phyloP scores from a whole-genome alignment of 2,888 invertebrate species.

The Elegia similella region DNA sequence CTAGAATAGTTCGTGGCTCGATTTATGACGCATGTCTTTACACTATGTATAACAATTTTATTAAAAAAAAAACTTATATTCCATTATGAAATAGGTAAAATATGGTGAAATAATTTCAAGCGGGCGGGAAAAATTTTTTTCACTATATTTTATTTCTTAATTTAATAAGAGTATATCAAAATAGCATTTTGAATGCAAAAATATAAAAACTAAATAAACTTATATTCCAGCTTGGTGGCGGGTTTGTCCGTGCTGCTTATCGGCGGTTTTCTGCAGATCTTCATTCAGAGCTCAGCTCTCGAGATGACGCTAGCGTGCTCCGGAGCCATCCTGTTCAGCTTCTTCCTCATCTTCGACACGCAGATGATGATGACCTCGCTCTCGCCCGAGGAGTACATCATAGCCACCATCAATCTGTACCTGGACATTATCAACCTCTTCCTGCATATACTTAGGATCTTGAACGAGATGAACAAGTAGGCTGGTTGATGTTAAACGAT shows the following conservation, averaged over 20 bases:
- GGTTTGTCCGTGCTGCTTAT: conserved; percentile 85
- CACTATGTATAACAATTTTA: too few species aligned
- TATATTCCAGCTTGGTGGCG: conserved; percentile 81
- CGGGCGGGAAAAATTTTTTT: too few species aligned
- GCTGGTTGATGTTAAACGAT: neutral
- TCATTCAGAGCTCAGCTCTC: conserved; percentile 86
- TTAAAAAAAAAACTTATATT: conserved; percentile 21
- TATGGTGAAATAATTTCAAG: too few species aligned
- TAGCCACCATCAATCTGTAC: conserved; percentile 92
- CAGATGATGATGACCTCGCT: conserved; percentile 90
- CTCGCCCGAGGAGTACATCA: conserved; percentile 93
- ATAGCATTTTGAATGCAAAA: neutral
- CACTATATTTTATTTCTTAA: too few species aligned
- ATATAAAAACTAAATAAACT: neutral
- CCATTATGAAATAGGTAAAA: too few species aligned
- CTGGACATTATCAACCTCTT: conserved; percentile 94
- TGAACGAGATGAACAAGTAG: conserved; percentile 83
- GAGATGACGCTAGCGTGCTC: conserved; percentile 87
- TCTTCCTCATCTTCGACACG: conserved; percentile 93
- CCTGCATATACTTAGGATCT: conserved; percentile 88
- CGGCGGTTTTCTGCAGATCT: conserved; percentile 87
- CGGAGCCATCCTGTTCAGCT: conserved; percentile 88
- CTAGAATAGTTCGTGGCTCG: too few species aligned
- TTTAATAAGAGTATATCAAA: too few species aligned
- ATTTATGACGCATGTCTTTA: too few species aligned